Evolutionary conservation across 1,140 invertebrate species (phyloP).

Genomic region (Diabrotica undecimpunctata): DNA sequence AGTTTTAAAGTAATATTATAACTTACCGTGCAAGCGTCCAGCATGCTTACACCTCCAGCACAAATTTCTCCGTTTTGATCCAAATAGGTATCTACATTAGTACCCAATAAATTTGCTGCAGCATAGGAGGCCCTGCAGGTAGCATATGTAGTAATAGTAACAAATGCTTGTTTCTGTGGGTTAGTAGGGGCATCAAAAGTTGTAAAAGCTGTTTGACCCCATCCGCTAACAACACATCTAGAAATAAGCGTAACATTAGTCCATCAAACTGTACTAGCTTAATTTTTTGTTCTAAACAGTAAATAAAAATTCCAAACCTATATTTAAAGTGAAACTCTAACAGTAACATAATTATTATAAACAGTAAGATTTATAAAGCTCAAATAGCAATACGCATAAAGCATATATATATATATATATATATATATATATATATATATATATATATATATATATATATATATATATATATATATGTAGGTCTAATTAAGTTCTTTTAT

Average conservation of each 20-base stretch:
- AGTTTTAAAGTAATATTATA: background rate
- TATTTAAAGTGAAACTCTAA: no score
- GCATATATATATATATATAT: no score
- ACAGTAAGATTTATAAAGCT: no score
- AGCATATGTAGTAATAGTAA: constrained; percentile 27
- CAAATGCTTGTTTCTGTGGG: constrained; percentile 37
- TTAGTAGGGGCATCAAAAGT: constrained; percentile 33
- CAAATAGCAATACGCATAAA: no score
- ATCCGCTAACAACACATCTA: constrained; percentile 38
- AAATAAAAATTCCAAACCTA: no score
- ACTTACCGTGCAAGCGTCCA: constrained; percentile 43
- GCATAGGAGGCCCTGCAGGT: constrained; percentile 34
- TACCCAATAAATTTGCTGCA: constrained; percentile 29
- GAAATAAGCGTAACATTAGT: background rate
- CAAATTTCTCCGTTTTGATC: constrained; percentile 40
- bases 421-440: no score
- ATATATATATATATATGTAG: no score
- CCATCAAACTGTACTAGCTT: no score
- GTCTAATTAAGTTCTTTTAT: no score
- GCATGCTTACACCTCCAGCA: constrained; percentile 37
- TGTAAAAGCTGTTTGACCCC: constrained; percentile 36
- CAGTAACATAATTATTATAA: no score
- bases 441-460: no score
- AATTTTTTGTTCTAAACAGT: no score
- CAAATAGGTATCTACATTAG: constrained; percentile 35